A percentile compares a stretch with the other conserved stretches of the same genome.
phyloP scores from a whole-genome alignment of 2,797 vertebrate species.

The Sebastes trivittatus region DNA sequence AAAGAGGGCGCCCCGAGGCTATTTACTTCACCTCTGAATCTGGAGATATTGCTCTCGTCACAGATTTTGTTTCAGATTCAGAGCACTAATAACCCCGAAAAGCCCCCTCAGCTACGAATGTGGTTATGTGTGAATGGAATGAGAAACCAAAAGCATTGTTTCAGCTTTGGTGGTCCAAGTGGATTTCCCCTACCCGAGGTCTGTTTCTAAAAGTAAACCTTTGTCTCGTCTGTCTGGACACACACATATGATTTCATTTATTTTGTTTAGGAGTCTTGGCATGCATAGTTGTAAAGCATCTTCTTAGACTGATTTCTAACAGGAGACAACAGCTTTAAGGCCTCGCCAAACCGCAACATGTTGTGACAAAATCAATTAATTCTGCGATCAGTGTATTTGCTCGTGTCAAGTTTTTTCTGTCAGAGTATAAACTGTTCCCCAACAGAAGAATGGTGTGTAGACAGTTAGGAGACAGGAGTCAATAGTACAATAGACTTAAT shows the following conservation, averaged over 20 bases:
- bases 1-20: slow-evolving; percentile 23
- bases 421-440: no score
- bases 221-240: slow-evolving; percentile 14
- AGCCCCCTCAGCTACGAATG: slow-evolving; percentile 4
- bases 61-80: slow-evolving; percentile 29
- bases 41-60: slow-evolving; percentile 25
- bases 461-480: neutral
- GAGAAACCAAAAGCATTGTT: slow-evolving; percentile 33
- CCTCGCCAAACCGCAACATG: neutral
- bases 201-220: neutral
- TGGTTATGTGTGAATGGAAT: slow-evolving; percentile 12
- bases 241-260: slow-evolving; percentile 4
- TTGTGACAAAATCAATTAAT: neutral
- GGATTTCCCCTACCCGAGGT: slow-evolving; percentile 37
- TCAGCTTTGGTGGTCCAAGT: slow-evolving; percentile 25
- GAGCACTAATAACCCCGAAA: slow-evolving; percentile 17
- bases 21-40: slow-evolving; percentile 43
- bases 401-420: neutral
- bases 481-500: no score
- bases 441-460: neutral
- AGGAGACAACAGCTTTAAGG: neutral
- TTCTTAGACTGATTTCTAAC: neutral
- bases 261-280: slow-evolving; percentile 5
- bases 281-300: neutral
- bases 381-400: neutral